phyloP scores from a whole-genome alignment of 2,888 invertebrate species.

The Galeruca laticollis region DNA sequence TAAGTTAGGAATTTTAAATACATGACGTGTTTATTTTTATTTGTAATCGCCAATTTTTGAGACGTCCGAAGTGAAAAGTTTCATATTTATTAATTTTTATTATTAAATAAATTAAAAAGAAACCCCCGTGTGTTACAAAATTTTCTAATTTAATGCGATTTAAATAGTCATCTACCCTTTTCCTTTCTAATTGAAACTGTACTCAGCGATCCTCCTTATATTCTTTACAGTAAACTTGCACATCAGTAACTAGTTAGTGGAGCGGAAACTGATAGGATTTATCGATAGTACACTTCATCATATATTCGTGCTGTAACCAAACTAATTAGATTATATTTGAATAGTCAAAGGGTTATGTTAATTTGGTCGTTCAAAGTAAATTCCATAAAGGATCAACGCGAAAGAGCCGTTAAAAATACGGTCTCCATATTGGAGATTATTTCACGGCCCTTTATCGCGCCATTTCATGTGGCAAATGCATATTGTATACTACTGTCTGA shows the following conservation, averaged over 20 bases:
- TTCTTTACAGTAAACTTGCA: slow-evolving; percentile 19
- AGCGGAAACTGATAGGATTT: slow-evolving; percentile 32
- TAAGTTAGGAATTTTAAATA: no score
- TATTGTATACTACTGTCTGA: no score
- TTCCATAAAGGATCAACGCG: slow-evolving; percentile 27
- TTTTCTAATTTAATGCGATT: no score
- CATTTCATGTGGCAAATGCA: slow-evolving; percentile 31
- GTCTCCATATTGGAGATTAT: slow-evolving; percentile 19
- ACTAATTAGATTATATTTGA: slow-evolving; percentile 38
- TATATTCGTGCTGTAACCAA: slow-evolving; percentile 28
- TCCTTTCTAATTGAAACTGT: no score
- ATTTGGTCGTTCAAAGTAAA: slow-evolving; percentile 20
- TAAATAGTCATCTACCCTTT: no score
- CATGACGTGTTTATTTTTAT: no score
- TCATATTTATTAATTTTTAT: no score
- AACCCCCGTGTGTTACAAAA: no score
- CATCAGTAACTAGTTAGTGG: slow-evolving; percentile 26
- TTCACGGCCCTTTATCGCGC: slow-evolving; percentile 16
- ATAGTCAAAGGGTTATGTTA: slow-evolving; percentile 35
- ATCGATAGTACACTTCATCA: slow-evolving; percentile 28
- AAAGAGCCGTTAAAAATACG: slow-evolving; percentile 24
- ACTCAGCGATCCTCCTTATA: neutral
- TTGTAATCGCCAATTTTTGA: no score
- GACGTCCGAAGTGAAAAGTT: no score
- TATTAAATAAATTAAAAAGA: no score